phyloP scores from a whole-genome alignment of 2,113 vertebrate species.

The Alosa alosa region DNA sequence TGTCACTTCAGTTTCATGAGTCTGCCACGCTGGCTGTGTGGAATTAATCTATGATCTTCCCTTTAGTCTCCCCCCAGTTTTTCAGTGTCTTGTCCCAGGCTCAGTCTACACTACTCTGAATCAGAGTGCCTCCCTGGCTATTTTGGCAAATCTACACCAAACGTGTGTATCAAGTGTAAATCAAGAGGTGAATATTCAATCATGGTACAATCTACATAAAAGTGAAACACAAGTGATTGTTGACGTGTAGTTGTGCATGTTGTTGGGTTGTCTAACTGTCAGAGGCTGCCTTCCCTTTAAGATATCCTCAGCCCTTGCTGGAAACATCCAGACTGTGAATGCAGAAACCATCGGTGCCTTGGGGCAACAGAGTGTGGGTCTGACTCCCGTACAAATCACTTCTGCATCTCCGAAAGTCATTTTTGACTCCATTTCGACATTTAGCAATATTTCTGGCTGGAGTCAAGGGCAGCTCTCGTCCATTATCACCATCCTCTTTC shows the following conservation, averaged over 20 bases:
- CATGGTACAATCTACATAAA: background rate
- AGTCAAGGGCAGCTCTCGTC: conserved; percentile 20
- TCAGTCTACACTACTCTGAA: conserved; percentile 25
- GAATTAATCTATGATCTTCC: background rate
- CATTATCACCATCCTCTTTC: conserved; percentile 20
- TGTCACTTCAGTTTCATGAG: background rate
- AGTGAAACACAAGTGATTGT: background rate
- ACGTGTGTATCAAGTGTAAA: conserved; percentile 26
- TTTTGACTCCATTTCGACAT: background rate
- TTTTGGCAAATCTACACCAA: conserved; percentile 32
- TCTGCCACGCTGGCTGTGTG: background rate
- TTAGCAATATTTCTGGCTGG: conserved; percentile 25
- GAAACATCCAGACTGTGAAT: conserved; percentile 11
- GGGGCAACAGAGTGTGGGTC: conserved; percentile 13
- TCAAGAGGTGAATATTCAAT: conserved; percentile 26
- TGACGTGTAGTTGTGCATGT: background rate
- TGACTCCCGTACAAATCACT: conserved; percentile 29
- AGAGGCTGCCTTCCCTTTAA: background rate
- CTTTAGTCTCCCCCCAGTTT: conserved; percentile 34
- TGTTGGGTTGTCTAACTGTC: background rate
- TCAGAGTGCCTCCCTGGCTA: background rate
- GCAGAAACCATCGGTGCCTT: background rate
- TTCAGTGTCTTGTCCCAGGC: conserved; percentile 39
- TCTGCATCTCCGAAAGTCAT: background rate
- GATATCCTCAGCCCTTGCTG: conserved; percentile 22